phyloP scores from a whole-genome alignment of 2,888 invertebrate species.

The Augochlorella aurata region DNA sequence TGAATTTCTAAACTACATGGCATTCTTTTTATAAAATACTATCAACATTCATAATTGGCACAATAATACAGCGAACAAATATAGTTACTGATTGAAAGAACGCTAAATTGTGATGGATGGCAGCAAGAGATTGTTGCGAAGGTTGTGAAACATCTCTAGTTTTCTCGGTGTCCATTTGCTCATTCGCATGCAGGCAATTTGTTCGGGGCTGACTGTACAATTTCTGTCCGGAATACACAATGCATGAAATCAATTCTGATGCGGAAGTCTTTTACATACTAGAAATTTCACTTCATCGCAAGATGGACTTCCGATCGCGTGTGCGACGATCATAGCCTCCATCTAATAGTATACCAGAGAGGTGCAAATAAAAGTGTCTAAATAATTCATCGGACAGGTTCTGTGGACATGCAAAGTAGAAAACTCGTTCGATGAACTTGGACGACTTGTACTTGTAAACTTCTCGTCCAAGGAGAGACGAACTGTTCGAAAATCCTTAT shows the following conservation, averaged over 20 bases:
- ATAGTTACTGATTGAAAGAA: neutral
- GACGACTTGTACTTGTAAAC: neutral
- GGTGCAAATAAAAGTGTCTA: neutral
- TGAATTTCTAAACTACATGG: neutral
- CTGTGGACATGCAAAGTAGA: neutral
- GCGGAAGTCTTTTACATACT: constrained; percentile 11
- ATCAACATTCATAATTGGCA: neutral
- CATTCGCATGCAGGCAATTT: constrained; percentile 1
- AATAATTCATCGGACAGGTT: neutral
- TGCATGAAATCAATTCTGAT: neutral
- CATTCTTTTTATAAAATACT: neutral
- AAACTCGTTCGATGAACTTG: neutral
- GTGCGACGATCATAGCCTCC: neutral
- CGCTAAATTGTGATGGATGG: neutral
- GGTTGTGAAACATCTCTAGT: neutral
- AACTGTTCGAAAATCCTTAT: neutral
- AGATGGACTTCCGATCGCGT: constrained; percentile 13
- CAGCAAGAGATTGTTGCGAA: neutral
- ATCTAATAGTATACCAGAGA: neutral
- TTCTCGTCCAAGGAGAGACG: neutral
- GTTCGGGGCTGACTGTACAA: neutral
- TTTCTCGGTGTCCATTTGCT: neutral
- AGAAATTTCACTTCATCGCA: constrained; percentile 37
- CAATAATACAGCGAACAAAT: neutral
- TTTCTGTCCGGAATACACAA: constrained; percentile 10